phyloP scores from a whole-genome alignment of 2,797 vertebrate species.

The Microcaecilia unicolor region DNA sequence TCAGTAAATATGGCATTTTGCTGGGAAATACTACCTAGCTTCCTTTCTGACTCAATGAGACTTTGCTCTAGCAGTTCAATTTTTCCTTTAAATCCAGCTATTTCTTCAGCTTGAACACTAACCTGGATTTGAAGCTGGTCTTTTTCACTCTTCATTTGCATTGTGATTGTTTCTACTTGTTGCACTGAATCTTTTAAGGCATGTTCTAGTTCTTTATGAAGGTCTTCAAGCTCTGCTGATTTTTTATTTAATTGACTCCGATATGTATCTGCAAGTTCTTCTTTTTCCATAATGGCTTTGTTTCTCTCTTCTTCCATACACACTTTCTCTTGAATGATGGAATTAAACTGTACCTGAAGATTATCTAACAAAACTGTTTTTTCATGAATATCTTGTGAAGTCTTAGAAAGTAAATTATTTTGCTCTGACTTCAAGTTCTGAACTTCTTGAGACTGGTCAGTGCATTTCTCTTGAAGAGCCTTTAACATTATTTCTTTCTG shows the following conservation, averaged over 20 bases:
- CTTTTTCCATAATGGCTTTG: conserved; percentile 50
- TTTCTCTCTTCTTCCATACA: conserved; percentile 46
- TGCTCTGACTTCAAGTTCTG: conserved; percentile 49
- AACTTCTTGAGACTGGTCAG: conserved; percentile 55
- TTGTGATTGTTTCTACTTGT: conserved; percentile 32
- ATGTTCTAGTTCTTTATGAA: conserved; percentile 52
- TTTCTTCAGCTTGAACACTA: conserved; percentile 71
- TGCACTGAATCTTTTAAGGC: conserved; percentile 48
- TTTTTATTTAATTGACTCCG: conserved; percentile 31
- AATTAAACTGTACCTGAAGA: conserved; percentile 37
- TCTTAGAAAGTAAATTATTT: conserved; percentile 47
- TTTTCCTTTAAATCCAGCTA: conserved; percentile 56
- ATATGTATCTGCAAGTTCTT: conserved; percentile 36
- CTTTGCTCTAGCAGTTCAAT: conserved; percentile 58
- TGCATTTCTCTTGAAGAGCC: conserved; percentile 55
- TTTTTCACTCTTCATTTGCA: conserved; percentile 54
- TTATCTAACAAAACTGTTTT: conserved; percentile 21
- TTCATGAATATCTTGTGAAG: conserved; percentile 43
- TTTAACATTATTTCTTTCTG: conserved; percentile 64
- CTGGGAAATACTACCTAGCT: conserved; percentile 60
- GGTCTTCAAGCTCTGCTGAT: conserved; percentile 44
- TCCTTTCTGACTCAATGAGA: conserved; percentile 65
- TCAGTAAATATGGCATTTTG: conserved; percentile 55
- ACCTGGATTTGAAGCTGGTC: conserved; percentile 75
- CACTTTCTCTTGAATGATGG: conserved; percentile 44